Percentiles rank a stretch among this genome's conserved stretches.
Conservation (phyloP, 2,797 vertebrate species). For the Phalanger gymnotis region DNA sequence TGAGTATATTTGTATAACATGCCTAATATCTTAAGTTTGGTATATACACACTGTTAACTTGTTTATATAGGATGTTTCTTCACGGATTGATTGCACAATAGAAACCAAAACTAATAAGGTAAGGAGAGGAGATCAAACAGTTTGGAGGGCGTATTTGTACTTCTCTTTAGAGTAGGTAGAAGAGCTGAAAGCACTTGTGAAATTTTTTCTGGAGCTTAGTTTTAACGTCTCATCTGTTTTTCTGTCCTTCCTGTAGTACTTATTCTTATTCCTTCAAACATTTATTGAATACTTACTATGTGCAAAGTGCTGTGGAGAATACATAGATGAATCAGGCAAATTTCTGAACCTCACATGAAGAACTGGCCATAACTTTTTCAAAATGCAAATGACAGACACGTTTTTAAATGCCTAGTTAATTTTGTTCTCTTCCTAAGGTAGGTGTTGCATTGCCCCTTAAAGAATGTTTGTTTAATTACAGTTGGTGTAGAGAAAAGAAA, state of each 20-base stretch:
- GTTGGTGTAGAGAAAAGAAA: not conserved
- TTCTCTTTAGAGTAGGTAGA: not conserved
- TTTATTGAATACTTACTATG: not conserved
- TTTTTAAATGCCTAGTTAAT: not conserved
- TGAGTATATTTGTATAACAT: not conserved
- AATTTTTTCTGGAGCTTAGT: not conserved
- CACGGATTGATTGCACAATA: not conserved
- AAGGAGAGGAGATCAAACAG: not conserved
- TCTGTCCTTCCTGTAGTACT: not conserved
- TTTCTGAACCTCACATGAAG: not conserved
- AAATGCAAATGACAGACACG: not conserved
- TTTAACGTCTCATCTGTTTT: not conserved
- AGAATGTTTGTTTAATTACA: not conserved
- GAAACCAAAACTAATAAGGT: not conserved
- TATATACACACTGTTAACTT: not conserved
- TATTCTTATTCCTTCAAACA: not conserved
- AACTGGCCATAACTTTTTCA: not conserved
- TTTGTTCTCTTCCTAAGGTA: conserved; percentile 1
- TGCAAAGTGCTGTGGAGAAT: not conserved
- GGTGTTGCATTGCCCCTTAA: not conserved
- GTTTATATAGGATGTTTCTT: not conserved
- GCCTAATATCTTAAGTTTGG: not conserved
- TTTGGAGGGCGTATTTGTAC: not conserved
- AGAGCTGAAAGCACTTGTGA: not conserved
- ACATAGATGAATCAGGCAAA: not conserved